These are phyloP conservation scores for Atta cephalotes DNA, from an alignment of 1,140 invertebrate genomes.

Conservation along the genomic window DNA sequence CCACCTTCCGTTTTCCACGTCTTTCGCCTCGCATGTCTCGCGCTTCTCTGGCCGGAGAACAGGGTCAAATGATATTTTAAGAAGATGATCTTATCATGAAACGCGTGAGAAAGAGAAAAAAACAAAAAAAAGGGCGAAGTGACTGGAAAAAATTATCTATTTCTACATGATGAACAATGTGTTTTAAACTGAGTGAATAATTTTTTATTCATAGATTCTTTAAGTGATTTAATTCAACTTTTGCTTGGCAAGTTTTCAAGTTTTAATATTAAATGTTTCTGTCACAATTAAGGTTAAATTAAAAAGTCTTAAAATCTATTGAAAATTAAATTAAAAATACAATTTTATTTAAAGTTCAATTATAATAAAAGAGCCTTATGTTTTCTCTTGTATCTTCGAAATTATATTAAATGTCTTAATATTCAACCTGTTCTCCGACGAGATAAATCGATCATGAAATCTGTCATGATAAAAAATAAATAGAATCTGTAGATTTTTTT, in stretches of 20 bases:
- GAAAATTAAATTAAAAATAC: background rate
- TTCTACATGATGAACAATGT: background rate
- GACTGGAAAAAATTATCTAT: background rate
- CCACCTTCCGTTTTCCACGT: conserved; percentile 24
- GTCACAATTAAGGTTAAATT: background rate
- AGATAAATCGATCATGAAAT: conserved; percentile 28
- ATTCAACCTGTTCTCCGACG: conserved; percentile 11
- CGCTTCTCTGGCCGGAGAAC: conserved; percentile 19
- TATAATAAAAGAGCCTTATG: background rate
- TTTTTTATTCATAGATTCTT: background rate
- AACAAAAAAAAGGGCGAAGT: background rate
- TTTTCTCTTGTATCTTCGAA: background rate
- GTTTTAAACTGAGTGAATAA: background rate
- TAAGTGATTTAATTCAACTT: background rate
- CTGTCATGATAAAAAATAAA: conserved; percentile 4
- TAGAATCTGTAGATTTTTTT: conserved; percentile 14
- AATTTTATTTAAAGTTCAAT: conserved; percentile 11
- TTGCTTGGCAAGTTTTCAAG: conserved; percentile 5
- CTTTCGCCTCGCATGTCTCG: conserved; percentile 30
- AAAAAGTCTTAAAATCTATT: background rate
- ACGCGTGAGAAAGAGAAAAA: background rate
- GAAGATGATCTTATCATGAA: conserved; percentile 2
- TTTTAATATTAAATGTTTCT: conserved; percentile 29
- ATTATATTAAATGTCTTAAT: background rate
- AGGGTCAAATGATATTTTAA: conserved; percentile 34